Evolutionary conservation across 2,797 vertebrate genomes (phyloP).

Genomic region (Gadopsis bispinosus): DNA sequence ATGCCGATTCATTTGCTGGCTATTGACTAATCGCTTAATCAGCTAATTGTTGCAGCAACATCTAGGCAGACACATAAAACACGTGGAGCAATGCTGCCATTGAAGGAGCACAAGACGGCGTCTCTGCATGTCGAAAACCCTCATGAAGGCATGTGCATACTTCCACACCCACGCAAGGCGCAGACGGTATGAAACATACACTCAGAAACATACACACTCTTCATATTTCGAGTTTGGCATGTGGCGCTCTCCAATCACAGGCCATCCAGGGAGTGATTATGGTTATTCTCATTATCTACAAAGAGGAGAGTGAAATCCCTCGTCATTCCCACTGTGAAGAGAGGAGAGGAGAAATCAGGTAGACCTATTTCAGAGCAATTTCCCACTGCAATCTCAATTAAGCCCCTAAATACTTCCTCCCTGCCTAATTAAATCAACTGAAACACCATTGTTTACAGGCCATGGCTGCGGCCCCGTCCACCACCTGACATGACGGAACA

Average conservation of each 20-base stretch:
- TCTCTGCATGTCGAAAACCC: constrained; percentile 21
- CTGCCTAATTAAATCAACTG: constrained; percentile 94
- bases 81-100: constrained; percentile 50
- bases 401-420: constrained; percentile 97
- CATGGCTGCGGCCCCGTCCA: constrained; percentile 82
- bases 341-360: constrained; percentile 70
- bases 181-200: constrained; percentile 28
- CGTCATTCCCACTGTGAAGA: constrained; percentile 81
- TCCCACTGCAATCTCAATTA: constrained; percentile 95
- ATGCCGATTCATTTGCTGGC: neutral
- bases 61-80: neutral
- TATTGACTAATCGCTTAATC: neutral
- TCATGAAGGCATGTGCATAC: constrained; percentile 29
- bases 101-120: neutral
- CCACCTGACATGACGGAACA: constrained; percentile 80
- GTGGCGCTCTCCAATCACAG: constrained; percentile 79
- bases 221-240: constrained; percentile 69
- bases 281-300: constrained; percentile 85
- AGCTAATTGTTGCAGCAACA: neutral
- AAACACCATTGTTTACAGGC: constrained; percentile 92
- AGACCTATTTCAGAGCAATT: constrained; percentile 90
- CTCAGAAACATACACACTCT: constrained; percentile 45
- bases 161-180: constrained; percentile 23
- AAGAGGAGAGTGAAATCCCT: constrained; percentile 83
- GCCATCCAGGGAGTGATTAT: constrained; percentile 82